Evolutionary conservation across 1,140 invertebrate species (phyloP), one percentile per base, ranked within the genome.

Genomic region (Chironomus striatipennis): DNA sequence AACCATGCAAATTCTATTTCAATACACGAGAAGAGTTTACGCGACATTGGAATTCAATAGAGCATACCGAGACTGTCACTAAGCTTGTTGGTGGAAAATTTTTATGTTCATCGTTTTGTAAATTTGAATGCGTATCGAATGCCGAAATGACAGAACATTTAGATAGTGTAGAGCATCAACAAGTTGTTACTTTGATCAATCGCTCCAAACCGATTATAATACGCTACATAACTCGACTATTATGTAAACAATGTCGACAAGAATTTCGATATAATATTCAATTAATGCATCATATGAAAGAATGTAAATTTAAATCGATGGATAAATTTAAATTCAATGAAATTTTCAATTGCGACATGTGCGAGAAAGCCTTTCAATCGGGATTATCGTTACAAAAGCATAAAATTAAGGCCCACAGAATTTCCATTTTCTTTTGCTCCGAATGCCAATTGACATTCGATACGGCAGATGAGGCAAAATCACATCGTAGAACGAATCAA

Each of bases 1-100:
- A 86, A 20, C 84, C 90, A 1, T 96, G 94, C 82, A 88, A 88
- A 70, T 96, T 93, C 82, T 96, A 93, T 82, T 92, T 90, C 77
- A 94, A 95, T 80, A 89, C 88, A 73, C 85, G 90, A 24, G 83
- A 87, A 20, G 85, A 88, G 72, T 93, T 95, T 78, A 83, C 91
- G 78, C 83, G 84, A 10, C 93, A 96, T 79, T 92, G 93, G 89
- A 83, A 84, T 24, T 91, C 90, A 7, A 77, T 83, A 0, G 81
- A 85, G 12, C 93, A 96, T 76, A 83, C 87, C 42, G 78, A 81
- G 64, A 78, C 74, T 74, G 74, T n/a, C 12, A 75, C 73, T 34
- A 75, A 74, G 65, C 65, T 70, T 18, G 74, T 75, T 47, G 77
- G 79, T 2, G 91, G 90, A 0, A 86, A 83, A 76, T 91, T 89